Evolutionary conservation across 2,113 vertebrate genomes (phyloP).

Genomic region (Pterophyllum scalare): DNA sequence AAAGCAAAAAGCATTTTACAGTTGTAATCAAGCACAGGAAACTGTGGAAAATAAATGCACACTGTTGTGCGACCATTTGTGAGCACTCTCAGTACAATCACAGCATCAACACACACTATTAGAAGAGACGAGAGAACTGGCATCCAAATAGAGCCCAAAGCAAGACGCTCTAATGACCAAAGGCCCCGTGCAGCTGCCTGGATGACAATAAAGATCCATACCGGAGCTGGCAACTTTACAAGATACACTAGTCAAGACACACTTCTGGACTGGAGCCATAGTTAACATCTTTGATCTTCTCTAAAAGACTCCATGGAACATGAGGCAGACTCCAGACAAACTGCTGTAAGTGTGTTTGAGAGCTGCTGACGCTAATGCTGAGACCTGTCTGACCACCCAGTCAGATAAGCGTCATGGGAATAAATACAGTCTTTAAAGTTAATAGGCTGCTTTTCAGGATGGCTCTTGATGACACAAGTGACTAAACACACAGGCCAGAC

Average conservation of each 20-base stretch:
- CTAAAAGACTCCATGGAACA: conserved; percentile 6
- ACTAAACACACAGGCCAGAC: conserved; percentile 2
- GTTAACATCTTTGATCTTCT: conserved; percentile 31
- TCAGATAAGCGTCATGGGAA: conserved; percentile 7
- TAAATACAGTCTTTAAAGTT: conserved; percentile 31
- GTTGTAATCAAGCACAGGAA: neutral
- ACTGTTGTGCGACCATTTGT: neutral
- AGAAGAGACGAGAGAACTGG: conserved; percentile 25
- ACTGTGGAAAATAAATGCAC: neutral
- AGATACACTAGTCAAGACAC: conserved; percentile 14
- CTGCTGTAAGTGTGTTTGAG: conserved; percentile 1
- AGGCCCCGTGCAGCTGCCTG: conserved; percentile 17
- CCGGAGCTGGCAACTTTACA: conserved; percentile 31
- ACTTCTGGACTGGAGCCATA: conserved; percentile 35
- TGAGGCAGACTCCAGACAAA: conserved; percentile 21
- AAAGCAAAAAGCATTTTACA: neutral
- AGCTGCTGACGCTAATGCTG: neutral
- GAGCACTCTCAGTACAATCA: neutral
- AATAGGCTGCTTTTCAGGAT: conserved; percentile 4
- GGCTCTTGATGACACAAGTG: neutral
- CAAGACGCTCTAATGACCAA: conserved; percentile 48
- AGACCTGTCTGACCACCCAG: conserved; percentile 28
- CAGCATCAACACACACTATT: conserved; percentile 12
- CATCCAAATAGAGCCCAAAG: conserved; percentile 37
- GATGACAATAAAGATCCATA: conserved; percentile 48